phyloP scores from a whole-genome alignment of 2,113 vertebrate genomes.

The Cettia cetti region DNA sequence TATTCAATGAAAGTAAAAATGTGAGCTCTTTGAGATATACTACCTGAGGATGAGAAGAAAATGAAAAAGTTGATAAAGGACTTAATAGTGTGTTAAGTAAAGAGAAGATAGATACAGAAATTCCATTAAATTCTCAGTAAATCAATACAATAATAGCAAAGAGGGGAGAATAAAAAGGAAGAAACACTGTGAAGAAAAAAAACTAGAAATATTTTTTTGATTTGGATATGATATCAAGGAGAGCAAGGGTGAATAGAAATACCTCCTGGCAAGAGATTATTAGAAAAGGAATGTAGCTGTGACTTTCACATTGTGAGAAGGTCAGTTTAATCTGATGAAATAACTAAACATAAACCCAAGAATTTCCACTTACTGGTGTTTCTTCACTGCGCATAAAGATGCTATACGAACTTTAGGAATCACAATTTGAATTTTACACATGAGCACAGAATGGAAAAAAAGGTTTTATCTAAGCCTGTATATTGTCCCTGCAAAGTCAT shows the following conservation, averaged over 20 bases:
- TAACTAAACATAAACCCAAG: background rate
- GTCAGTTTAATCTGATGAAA: constrained; percentile 17
- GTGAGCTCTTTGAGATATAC: background rate
- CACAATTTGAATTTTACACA: background rate
- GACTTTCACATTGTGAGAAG: background rate
- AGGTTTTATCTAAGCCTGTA: background rate
- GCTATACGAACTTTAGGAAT: background rate
- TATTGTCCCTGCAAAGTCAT: background rate
- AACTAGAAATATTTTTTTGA: accelerated
- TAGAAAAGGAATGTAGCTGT: background rate
- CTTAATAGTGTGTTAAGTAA: background rate
- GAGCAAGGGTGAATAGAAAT: background rate
- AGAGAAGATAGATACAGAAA: background rate
- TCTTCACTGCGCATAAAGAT: background rate
- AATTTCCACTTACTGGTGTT: background rate
- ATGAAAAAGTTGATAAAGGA: background rate
- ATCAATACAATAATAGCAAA: background rate
- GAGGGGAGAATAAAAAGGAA: background rate
- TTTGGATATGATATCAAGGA: background rate
- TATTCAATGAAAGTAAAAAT: background rate
- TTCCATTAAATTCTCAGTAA: background rate
- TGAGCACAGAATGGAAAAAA: background rate
- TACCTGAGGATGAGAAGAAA: background rate
- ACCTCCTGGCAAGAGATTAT: background rate
- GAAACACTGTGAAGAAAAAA: background rate